A percentile compares a stretch with the other conserved stretches of the same genome.
phyloP scores from a whole-genome alignment of 2,797 vertebrate species.

The Nyctalus aviator region DNA sequence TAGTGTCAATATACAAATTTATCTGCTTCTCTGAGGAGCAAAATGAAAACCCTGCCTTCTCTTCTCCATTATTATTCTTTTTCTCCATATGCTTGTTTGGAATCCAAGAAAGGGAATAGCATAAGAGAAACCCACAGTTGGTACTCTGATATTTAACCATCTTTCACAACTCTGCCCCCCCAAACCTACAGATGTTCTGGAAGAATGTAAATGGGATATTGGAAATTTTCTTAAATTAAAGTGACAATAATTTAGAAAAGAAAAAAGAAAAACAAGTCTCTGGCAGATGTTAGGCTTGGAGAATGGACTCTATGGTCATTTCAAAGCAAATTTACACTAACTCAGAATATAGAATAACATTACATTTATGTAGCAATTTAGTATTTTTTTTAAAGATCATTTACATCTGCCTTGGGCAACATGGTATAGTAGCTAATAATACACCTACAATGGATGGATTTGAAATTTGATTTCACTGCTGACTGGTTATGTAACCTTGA shows the following conservation, averaged over 20 bases:
- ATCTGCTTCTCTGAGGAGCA: neutral
- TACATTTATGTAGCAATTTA: neutral
- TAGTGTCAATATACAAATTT: neutral
- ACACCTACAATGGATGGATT: neutral
- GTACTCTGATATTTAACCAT: constrained; percentile 3
- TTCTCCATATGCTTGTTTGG: neutral
- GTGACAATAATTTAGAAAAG: neutral
- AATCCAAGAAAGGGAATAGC: constrained; percentile 45
- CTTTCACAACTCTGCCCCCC: neutral
- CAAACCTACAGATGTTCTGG: neutral
- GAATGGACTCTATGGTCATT: constrained; percentile 31
- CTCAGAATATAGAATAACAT: neutral
- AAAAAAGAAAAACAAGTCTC: neutral
- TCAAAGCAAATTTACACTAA: constrained; percentile 51
- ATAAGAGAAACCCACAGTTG: neutral
- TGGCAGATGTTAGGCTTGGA: neutral
- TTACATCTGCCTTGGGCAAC: neutral
- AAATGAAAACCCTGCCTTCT: neutral
- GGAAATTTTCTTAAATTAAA: constrained; percentile 2
- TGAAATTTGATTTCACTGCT: neutral
- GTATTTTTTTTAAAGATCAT: constrained; percentile 8
- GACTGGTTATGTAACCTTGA: neutral
- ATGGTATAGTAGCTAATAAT: neutral
- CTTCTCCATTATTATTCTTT: neutral
- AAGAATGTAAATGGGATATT: neutral